A percentile compares a stretch with the other conserved stretches of the same genome.
These are phyloP conservation scores for Diglossa cyanea DNA, from an alignment of 2,797 vertebrate genomes.

Conservation along the genomic window DNA sequence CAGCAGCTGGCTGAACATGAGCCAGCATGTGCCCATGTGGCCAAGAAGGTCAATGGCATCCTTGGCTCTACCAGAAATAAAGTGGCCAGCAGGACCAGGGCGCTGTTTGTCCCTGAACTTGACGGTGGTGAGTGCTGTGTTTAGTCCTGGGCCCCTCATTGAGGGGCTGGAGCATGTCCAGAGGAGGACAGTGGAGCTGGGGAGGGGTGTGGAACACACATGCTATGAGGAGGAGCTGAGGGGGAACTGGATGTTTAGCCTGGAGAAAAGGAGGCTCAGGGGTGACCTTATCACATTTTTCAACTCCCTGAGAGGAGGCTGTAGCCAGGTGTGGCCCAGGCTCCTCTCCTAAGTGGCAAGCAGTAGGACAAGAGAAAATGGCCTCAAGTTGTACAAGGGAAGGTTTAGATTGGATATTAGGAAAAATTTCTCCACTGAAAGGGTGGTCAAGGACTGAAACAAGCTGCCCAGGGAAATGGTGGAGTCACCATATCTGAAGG, in stretches of 20 bases:
- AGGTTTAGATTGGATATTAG: background rate
- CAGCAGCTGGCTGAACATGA: background rate
- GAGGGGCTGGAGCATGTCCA: background rate
- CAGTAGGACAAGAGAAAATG: background rate
- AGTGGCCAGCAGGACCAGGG: background rate
- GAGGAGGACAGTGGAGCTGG: background rate
- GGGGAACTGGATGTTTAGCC: background rate
- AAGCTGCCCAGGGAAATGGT: background rate
- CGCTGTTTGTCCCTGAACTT: background rate
- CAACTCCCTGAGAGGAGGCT: background rate
- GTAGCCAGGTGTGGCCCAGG: fast-evolving
- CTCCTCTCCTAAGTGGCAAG: background rate
- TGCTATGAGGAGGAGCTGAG: background rate
- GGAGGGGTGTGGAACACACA: background rate
- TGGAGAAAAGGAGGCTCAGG: background rate
- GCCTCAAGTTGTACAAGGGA: background rate
- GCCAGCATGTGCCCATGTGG: too few relatives aligned
- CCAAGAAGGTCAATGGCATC: background rate
- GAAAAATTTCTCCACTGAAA: background rate
- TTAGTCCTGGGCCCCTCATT: background rate
- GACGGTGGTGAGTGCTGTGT: background rate
- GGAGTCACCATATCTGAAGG: background rate
- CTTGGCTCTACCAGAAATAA: background rate
- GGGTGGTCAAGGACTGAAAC: background rate
- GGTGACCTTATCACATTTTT: background rate